A percentile compares a stretch with the other conserved stretches of the same genome.
These are phyloP conservation scores for Hemicrepidius hirtus DNA, from an alignment of 2,888 invertebrate genomes.

Conservation along the genomic window DNA sequence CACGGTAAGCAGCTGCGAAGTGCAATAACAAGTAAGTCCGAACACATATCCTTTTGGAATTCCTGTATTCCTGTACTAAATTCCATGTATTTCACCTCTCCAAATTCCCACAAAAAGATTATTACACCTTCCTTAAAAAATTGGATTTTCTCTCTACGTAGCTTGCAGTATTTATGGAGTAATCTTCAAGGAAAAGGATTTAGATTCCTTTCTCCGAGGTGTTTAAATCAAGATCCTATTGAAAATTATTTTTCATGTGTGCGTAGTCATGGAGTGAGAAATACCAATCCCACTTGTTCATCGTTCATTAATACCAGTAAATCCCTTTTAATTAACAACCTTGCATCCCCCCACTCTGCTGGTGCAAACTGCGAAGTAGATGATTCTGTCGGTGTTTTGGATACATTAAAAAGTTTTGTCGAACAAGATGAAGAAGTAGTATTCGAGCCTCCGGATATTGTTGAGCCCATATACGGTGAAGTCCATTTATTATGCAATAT, in stretches of 20 bases:
- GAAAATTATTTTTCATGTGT: conserved; percentile 41
- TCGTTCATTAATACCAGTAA: conserved; percentile 49
- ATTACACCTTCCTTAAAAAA: too few species aligned
- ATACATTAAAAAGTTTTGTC: conserved; percentile 7
- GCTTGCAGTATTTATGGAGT: neutral
- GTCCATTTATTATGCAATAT: too few species aligned
- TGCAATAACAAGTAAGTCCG: too few species aligned
- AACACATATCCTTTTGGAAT: too few species aligned
- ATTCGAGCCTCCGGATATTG: neutral
- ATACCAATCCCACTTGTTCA: conserved; percentile 21
- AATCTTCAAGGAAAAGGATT: neutral
- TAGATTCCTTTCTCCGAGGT: neutral
- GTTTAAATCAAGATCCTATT: neutral
- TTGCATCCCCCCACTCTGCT: conserved; percentile 48
- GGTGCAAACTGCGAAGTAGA: conserved; percentile 53
- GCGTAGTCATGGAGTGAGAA: conserved; percentile 1
- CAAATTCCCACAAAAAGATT: too few species aligned
- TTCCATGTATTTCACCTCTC: too few species aligned
- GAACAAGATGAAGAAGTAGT: neutral
- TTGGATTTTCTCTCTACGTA: neutral
- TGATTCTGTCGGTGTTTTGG: conserved; percentile 23
- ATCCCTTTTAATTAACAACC: conserved; percentile 53
- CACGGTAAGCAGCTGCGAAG: neutral
- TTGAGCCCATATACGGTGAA: too few species aligned
- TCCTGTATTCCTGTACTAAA: too few species aligned